Evolutionary conservation across 2,113 vertebrate species (phyloP), one percentile per base, ranked within the genome.

Genomic region (Silurus glanis): DNA sequence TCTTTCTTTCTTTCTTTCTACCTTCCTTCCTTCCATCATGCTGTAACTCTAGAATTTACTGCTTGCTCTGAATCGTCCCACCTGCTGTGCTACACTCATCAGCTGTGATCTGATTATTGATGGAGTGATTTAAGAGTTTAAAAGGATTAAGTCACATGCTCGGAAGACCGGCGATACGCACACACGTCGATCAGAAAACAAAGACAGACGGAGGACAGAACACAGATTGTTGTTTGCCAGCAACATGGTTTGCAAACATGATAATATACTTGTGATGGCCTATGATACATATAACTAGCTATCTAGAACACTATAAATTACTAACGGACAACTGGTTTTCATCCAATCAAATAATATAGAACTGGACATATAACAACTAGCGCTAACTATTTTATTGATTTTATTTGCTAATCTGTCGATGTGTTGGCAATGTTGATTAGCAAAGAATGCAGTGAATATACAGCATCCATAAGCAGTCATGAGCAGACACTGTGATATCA

Each of bases 401-500:
- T 37, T 37, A 37, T 37, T 37, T 37, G 37, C 37, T 37, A 37
- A 37, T 37, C 37, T 37, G 37, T 37, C 37, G 37, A 37, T 37
- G 37, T 37, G 66, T 72, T 45, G 53, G 67, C 21, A 23, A 19
- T 21, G 83, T n/a, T n/a, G 10, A 67, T 69, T 69, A 19, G 82
- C 23, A 14, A 12, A 19, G 64, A 83, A 79, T 25, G 8, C 23
- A 75, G 17, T 6, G 21, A 59, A 25, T 66, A n/a, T 16, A 51
- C 59, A 61, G 56, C 56, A 80, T 61, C 61, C 19, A 25, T 28
- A 2, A 80, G n/a, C 25, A 28, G 28, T 25, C 17, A 61, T 49
- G 83, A 59, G 23, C 72, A 85, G 87, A 87, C 85, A 51, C 88
- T 92, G 92, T 93, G 93, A 93, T 94, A 91, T 93, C 93, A 94